These are phyloP conservation scores for Candoia aspera DNA, from an alignment of 2,113 vertebrate species.

Conservation along the genomic window DNA sequence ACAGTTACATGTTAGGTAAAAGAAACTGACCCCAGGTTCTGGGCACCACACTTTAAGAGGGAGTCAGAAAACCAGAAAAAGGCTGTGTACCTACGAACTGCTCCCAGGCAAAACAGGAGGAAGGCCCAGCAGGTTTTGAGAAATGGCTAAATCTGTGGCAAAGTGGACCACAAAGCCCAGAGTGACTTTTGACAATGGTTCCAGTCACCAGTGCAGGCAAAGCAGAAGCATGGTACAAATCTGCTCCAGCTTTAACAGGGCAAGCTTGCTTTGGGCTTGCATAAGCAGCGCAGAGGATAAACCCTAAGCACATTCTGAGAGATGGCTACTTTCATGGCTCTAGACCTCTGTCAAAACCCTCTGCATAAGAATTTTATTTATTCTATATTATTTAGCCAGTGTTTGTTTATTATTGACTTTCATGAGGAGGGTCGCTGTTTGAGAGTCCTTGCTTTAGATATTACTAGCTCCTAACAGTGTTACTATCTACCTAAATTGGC, in stretches of 20 bases:
- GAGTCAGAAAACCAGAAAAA: neutral
- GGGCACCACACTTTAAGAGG: neutral
- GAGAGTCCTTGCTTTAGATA: neutral
- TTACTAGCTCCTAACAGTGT: neutral
- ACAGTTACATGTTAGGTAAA: neutral
- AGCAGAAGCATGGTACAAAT: neutral
- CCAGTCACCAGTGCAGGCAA: neutral
- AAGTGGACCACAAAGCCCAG: neutral
- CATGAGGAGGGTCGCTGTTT: neutral
- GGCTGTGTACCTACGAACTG: neutral
- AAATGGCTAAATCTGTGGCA: neutral
- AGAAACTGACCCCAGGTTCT: neutral
- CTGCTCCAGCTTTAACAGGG: neutral
- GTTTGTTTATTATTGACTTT: neutral
- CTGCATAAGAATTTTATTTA: neutral
- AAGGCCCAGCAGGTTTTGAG: neutral
- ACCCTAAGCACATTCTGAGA: neutral
- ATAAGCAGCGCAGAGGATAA: neutral
- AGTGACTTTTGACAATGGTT: neutral
- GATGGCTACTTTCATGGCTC: neutral
- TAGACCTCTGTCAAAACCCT: neutral
- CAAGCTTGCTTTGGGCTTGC: neutral
- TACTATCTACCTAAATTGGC: neutral
- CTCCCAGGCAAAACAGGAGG: neutral
- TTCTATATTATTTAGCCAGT: neutral